Evolutionary conservation across 2,113 vertebrate genomes (phyloP).

Genomic region (Ramphastos sulfuratus): DNA sequence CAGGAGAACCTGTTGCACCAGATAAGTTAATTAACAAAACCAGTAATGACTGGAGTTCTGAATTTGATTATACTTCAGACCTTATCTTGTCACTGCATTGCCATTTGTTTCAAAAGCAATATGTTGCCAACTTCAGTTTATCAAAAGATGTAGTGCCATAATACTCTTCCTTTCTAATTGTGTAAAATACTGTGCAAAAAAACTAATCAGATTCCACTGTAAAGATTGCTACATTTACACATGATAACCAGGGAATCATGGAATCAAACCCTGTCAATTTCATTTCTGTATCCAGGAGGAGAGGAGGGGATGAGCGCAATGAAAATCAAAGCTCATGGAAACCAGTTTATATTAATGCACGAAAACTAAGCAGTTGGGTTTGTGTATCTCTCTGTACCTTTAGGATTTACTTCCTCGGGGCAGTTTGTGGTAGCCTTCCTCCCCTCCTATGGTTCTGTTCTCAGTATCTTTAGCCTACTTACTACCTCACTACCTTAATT

Average conservation of each 20-base stretch:
- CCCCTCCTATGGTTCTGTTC: neutral
- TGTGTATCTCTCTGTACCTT: neutral
- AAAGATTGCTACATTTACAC: neutral
- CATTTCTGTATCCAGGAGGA: neutral
- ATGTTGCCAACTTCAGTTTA: neutral
- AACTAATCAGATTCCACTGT: neutral
- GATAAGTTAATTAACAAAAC: constrained; percentile 40
- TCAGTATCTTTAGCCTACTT: neutral
- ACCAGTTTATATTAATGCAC: neutral
- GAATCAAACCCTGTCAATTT: neutral
- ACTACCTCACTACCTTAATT: too few species aligned
- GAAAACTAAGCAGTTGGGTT: neutral
- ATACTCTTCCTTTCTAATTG: neutral
- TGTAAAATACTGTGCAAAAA: neutral
- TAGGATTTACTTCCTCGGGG: neutral
- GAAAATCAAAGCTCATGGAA: neutral
- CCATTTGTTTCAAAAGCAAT: neutral
- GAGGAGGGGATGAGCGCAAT: neutral
- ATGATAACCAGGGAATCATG: neutral
- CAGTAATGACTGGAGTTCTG: constrained; percentile 7
- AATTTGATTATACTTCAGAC: constrained; percentile 3
- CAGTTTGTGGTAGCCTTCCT: neutral
- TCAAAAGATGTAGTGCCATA: neutral
- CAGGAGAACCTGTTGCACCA: constrained; percentile 51
- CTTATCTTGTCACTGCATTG: neutral